phyloP scores from a whole-genome alignment of 2,113 vertebrate species.

The Strix uralensis region DNA sequence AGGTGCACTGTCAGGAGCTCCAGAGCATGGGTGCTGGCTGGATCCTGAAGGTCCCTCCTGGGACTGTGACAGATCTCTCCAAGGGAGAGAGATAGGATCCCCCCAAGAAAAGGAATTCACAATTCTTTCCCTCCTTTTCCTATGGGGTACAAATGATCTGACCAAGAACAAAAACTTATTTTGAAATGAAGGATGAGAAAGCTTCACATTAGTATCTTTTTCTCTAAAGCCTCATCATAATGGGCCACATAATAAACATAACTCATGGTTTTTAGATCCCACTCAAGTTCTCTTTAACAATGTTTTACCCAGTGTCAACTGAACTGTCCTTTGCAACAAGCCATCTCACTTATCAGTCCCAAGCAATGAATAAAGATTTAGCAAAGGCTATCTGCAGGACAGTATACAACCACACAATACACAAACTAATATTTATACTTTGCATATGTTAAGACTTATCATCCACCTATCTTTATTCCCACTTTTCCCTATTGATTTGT shows the following conservation, averaged over 20 bases:
- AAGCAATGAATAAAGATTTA: slow-evolving; percentile 56
- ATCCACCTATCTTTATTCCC: neutral
- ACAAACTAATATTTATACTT: neutral
- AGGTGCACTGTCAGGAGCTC: neutral
- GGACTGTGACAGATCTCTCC: neutral
- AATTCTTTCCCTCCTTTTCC: neutral
- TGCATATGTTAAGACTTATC: neutral
- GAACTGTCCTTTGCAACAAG: slow-evolving; percentile 18
- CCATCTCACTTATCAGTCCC: neutral
- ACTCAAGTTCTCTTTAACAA: neutral
- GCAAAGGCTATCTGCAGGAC: neutral
- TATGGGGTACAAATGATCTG: neutral
- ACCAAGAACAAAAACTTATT: neutral
- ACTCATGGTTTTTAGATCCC: neutral
- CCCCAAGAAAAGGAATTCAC: neutral
- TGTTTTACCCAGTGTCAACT: neutral
- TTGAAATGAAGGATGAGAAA: neutral
- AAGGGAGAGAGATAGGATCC: neutral
- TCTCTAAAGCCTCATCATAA: neutral
- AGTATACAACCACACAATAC: neutral
- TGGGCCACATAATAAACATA: neutral
- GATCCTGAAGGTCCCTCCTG: neutral
- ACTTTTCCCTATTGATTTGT: neutral
- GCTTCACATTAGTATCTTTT: neutral
- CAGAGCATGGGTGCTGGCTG: neutral